phyloP scores from a whole-genome alignment of 2,113 vertebrate species.

The Protomyctophum bolini region DNA sequence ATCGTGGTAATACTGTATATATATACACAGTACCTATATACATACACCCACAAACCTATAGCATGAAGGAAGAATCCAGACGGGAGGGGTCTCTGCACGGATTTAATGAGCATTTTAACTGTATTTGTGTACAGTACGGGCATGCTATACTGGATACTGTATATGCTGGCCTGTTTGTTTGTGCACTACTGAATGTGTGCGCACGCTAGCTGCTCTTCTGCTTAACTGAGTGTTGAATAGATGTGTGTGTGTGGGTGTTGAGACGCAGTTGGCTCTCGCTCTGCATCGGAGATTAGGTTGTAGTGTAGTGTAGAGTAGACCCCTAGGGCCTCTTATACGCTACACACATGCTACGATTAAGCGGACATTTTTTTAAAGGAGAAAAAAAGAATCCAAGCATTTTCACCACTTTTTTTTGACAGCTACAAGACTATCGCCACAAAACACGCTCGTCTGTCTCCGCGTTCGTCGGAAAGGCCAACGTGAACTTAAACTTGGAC shows the following conservation, averaged over 20 bases:
- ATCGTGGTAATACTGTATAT: too few relatives aligned
- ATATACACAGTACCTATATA: too few relatives aligned
- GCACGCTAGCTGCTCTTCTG: constrained; percentile 1
- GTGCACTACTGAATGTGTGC: background rate
- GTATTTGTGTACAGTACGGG: background rate
- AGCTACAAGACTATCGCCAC: constrained; percentile 41
- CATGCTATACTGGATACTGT: background rate
- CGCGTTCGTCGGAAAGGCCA: constrained; percentile 21
- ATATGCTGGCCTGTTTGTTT: background rate
- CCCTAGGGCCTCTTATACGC: constrained; percentile 12
- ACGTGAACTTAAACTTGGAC: background rate
- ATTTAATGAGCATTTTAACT: too few relatives aligned
- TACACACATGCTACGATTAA: constrained; percentile 35
- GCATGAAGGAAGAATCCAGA: too few relatives aligned
- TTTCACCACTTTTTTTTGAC: background rate
- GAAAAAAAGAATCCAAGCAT: too few relatives aligned
- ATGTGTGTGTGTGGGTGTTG: constrained; percentile 17
- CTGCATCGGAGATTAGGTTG: constrained; percentile 27
- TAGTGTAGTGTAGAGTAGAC: constrained; percentile 24
- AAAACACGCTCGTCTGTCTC: constrained; percentile 34
- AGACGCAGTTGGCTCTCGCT: constrained; percentile 7
- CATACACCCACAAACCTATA: too few relatives aligned
- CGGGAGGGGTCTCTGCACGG: too few relatives aligned
- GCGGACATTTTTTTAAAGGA: constrained; percentile 5
- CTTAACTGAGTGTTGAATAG: constrained; percentile 19